phyloP scores from a whole-genome alignment of 2,113 vertebrate genomes.

The Panthera uncia region DNA sequence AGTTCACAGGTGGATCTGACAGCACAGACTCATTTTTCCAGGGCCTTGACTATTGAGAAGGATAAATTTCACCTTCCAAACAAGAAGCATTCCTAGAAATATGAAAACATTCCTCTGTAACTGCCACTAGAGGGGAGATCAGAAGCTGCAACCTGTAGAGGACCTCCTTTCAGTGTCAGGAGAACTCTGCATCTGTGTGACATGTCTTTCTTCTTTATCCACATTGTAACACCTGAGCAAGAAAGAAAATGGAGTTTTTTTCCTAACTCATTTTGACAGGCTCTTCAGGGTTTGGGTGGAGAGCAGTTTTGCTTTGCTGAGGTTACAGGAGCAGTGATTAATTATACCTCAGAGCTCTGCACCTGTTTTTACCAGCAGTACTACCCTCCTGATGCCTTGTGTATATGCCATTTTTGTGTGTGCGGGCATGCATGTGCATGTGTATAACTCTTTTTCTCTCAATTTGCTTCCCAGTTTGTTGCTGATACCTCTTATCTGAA shows the following conservation, averaged over 20 bases:
- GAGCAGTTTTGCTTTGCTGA: not conserved
- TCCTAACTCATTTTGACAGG: not conserved
- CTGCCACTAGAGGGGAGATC: not conserved
- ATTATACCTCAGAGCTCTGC: not conserved
- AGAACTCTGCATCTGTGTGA: not conserved
- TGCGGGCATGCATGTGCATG: too few relatives aligned
- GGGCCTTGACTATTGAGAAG: not conserved
- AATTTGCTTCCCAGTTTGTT: not conserved
- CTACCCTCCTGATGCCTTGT: not conserved
- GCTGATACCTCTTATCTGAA: not conserved
- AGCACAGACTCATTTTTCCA: not conserved
- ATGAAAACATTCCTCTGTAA: not conserved
- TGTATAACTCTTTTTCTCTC: not conserved
- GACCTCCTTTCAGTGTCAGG: not conserved
- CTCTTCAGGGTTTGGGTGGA: not conserved
- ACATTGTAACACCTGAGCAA: not conserved
- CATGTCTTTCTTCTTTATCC: not conserved
- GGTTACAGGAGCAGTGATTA: not conserved
- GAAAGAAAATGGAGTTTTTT: not conserved
- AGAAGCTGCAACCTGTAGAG: not conserved
- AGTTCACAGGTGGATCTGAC: rapidly evolving
- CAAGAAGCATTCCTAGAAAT: not conserved
- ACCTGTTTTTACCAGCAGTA: not conserved
- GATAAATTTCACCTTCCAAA: not conserved
- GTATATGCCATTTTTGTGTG: not conserved